Evolutionary conservation across 2,113 vertebrate genomes (phyloP).

Genomic region (Lampris incognitus): DNA sequence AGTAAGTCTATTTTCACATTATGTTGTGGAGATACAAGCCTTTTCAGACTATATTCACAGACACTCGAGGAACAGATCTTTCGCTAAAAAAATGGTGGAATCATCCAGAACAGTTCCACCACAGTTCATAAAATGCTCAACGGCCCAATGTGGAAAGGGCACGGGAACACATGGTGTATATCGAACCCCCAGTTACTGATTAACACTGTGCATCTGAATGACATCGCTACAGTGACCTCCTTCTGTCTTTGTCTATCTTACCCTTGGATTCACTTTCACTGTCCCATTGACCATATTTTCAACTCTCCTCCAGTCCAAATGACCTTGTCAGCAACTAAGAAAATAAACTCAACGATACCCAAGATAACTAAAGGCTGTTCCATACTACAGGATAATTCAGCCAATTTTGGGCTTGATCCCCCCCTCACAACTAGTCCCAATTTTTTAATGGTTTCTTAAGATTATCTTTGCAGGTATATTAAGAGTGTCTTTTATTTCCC

Average conservation of each 20-base stretch:
- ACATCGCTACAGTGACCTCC: not conserved
- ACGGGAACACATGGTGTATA: not conserved
- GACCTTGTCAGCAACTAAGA: too few species aligned
- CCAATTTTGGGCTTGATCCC: too few species aligned
- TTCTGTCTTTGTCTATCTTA: not conserved
- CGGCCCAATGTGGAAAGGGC: not conserved
- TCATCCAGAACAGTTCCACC: not conserved
- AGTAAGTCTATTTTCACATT: too few species aligned
- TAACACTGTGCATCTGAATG: slow-evolving; percentile 3
- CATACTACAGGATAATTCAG: too few species aligned
- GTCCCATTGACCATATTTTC: slow-evolving; percentile 14
- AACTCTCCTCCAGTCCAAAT: not conserved
- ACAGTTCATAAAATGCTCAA: not conserved
- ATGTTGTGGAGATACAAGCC: not conserved
- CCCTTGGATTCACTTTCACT: too few species aligned
- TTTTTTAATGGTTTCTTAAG: too few species aligned
- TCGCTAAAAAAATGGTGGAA: not conserved
- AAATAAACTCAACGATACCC: too few species aligned
- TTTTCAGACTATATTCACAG: not conserved
- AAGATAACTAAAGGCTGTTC: too few species aligned
- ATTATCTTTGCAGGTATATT: too few species aligned
- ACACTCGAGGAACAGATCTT: not conserved
- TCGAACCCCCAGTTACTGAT: slow-evolving; percentile 35
- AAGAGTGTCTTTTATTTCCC: too few species aligned
- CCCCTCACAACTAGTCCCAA: too few species aligned